Evolutionary conservation across 2,113 vertebrate genomes (phyloP), one percentile per base, ranked within the genome.

Genomic region (Antechinus flavipes): DNA sequence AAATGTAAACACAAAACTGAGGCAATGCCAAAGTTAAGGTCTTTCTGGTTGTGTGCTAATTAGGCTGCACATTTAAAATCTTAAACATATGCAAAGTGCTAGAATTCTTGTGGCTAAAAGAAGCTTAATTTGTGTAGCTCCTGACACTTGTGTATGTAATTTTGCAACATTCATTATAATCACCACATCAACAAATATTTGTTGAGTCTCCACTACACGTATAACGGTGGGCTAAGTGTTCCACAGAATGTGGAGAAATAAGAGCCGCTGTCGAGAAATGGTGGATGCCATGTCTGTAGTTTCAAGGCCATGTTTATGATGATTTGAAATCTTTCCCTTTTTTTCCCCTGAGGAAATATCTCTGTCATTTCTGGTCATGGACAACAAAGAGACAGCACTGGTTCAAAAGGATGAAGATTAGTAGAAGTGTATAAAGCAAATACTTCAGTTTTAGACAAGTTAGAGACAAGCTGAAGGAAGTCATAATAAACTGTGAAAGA

Each of bases 71-170:
- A 22, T 95, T 97, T 97, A 68, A 96, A 94, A 94, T 95, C 90
- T 89, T 94, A 93, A 95, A 93, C 68, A 93, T 91, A 58, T 96
- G 91, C 25, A 90, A n/a, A 93, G 49, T 97, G 76, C 76, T 93
- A 92, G 91, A 50, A 35, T 76, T 91, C 76, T 55, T 84, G 46
- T 55, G 2, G 94, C 53, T 89, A 56, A 58, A 96, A 90, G 54
- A 93, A 56, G 55, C 89, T 94, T 97, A 95, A 95, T 96, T 96
- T 84, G 58, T 91, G 76, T 90, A 95, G 93, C 54, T 95, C 61
- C 55, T 92, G 54, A 46, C 90, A 84, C 54, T 22, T 56, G 84
- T 58, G 27, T 91, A 14, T 93, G 95, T n/a, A 2, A 35, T 93
- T 95, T 93, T 92, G 30, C 24, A 52, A 0, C 0, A 16, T 6